A percentile compares a stretch with the other conserved stretches of the same genome.
phyloP scores from a whole-genome alignment of 2,797 vertebrate genomes.

The Esox masquinongy region DNA sequence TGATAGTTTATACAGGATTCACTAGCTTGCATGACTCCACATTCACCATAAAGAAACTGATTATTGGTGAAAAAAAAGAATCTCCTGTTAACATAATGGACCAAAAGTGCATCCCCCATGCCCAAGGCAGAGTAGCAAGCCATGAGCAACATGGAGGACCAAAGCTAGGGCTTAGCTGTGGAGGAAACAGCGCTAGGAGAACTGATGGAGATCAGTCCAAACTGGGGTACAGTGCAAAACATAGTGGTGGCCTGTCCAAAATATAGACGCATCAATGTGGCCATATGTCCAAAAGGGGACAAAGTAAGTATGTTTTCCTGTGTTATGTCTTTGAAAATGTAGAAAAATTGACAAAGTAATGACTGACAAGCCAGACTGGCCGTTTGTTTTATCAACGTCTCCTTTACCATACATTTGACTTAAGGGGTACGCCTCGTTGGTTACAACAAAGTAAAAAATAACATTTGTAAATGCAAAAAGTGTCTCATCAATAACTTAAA shows the following conservation, averaged over 20 bases:
- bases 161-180: background rate
- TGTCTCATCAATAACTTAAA: conserved; percentile 76
- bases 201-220: background rate
- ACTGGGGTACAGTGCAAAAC: background rate
- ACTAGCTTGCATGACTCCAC: conserved; percentile 42
- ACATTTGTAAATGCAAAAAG: conserved; percentile 52
- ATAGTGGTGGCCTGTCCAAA: background rate
- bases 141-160: background rate
- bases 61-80: background rate
- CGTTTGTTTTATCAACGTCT: background rate
- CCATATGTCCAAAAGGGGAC: background rate
- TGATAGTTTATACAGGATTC: conserved; percentile 2
- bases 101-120: background rate
- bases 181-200: background rate
- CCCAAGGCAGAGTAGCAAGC: background rate
- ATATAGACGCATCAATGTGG: background rate
- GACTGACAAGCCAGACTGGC: conserved; percentile 7
- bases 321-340: background rate
- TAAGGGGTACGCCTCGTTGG: background rate
- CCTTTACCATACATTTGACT: background rate
- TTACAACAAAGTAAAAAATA: conserved; percentile 44
- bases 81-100: conserved; percentile 1
- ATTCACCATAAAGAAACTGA: conserved; percentile 21
- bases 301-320: background rate
- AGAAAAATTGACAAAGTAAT: background rate